Evolutionary conservation across 2,888 invertebrate species (phyloP), one percentile per base, ranked within the genome.

Genomic region (Helobdella robusta): DNA sequence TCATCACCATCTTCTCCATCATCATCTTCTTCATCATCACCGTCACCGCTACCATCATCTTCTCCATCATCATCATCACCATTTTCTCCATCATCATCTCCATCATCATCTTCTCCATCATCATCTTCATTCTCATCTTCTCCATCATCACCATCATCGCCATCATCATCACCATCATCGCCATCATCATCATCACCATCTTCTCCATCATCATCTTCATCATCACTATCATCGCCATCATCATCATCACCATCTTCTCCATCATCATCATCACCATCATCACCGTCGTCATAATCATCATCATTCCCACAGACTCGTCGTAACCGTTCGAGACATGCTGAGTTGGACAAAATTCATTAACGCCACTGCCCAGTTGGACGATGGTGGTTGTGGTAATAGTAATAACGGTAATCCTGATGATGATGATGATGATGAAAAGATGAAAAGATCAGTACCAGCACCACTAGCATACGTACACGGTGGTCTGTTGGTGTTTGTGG

Each of bases 301-400:
- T 50, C n/a, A 50, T 50, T 18, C 50, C n/a, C n/a, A 8, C 68
- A 81, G 89, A 74, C 87, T 88, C 70, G 87, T 87, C 3, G 85
- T 91, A 67, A 95, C 91, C 72, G 88, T 95, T 68, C 85, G 97
- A 73, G 95, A 97, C 78, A 84, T 94, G 66, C 81, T 95, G 30
- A 87, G 90, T 0, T 97, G 95, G 95, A 88, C 91, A 0, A 82
- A 86, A 70, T 97, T 94, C 76, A 86, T 95, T 68, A 91, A 92
- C 76, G 78, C 78, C 15, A 66, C 66, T 32, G 30, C 66, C 11
- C 1, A 69, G 23, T 35, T 59, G 28, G 25, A 8, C 18, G 36
- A 20, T 34, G 25, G 82, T 48, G 52, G 36, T 60, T 44, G 28
- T 2, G 34, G 30, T 28, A 60, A 23, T 23, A 15, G 2, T 28